These are phyloP conservation scores for Phenganax stokvisi DNA, from an alignment of 92 coral and sea anemone genomes.

Conservation along the genomic window DNA sequence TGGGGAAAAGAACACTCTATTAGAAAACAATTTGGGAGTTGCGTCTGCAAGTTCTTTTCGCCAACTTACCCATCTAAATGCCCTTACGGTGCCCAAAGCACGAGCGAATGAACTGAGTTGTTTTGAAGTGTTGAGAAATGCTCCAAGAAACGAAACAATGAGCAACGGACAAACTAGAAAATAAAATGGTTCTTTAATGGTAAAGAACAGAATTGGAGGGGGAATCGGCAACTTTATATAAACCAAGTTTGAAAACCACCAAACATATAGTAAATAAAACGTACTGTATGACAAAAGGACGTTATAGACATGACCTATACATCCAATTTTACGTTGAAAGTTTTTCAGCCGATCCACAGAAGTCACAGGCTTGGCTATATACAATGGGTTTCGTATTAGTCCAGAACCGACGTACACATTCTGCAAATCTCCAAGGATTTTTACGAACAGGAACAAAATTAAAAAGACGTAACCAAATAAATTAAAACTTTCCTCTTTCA, in stretches of 20 bases:
- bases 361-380: slow-evolving; percentile 58
- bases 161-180: slow-evolving; percentile 68
- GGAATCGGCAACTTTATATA: neutral
- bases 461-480: slow-evolving; percentile 63
- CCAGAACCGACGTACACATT: slow-evolving; percentile 71
- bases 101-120: slow-evolving; percentile 54
- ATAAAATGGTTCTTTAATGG: neutral
- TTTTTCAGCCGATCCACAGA: slow-evolving; percentile 50
- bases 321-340: slow-evolving; percentile 54
- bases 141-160: slow-evolving; percentile 68
- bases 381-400: slow-evolving; percentile 78
- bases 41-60: neutral
- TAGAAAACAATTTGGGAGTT: neutral
- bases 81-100: slow-evolving; percentile 79
- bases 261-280: neutral
- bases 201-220: neutral
- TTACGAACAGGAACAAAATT: slow-evolving; percentile 54
- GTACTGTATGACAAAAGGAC: slow-evolving; percentile 66
- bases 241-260: neutral
- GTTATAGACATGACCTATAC: slow-evolving; percentile 52
- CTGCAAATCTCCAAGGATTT: slow-evolving; percentile 74
- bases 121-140: slow-evolving; percentile 60
- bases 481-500: slow-evolving; percentile 41
- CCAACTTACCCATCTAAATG: slow-evolving; percentile 68
- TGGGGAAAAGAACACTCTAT: slow-evolving; percentile 13